Evolutionary conservation across 2,113 vertebrate species (phyloP).

Genomic region (Myrmecophaga tridactyla): DNA sequence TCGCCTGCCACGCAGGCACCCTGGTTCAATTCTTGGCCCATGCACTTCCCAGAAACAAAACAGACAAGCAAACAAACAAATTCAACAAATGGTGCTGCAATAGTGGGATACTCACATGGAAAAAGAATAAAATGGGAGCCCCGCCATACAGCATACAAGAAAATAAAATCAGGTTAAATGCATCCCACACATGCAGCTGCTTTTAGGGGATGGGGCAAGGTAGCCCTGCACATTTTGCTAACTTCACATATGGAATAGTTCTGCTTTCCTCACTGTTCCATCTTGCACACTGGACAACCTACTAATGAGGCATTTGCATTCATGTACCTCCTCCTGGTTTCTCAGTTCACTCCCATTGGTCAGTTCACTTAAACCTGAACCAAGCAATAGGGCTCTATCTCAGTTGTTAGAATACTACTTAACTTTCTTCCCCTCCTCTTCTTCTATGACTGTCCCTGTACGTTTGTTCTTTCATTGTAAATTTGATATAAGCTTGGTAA

Average conservation of each 20-base stretch:
- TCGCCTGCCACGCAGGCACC: too few species aligned
- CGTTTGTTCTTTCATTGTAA: neutral
- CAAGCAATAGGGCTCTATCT: neutral
- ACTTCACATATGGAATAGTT: neutral
- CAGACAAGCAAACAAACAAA: too few species aligned
- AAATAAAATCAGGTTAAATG: neutral
- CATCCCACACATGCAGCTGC: neutral
- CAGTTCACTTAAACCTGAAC: too few species aligned
- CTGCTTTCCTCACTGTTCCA: neutral
- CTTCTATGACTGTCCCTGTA: neutral
- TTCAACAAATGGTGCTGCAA: too few species aligned
- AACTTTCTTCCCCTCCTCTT: neutral
- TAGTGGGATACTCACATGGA: too few species aligned
- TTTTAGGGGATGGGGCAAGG: neutral
- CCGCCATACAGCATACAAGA: too few species aligned
- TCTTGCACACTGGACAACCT: accelerated
- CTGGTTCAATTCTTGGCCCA: too few species aligned
- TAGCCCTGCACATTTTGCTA: neutral
- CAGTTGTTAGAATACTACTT: neutral
- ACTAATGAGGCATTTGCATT: accelerated
- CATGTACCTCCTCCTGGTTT: accelerated
- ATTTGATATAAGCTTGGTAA: neutral
- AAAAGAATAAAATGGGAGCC: too few species aligned
- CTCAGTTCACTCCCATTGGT: neutral
- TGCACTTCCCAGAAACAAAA: too few species aligned